Evolutionary conservation across 2,888 invertebrate species (phyloP), one percentile per base, ranked within the genome.

Genomic region (Plutella xylostella): DNA sequence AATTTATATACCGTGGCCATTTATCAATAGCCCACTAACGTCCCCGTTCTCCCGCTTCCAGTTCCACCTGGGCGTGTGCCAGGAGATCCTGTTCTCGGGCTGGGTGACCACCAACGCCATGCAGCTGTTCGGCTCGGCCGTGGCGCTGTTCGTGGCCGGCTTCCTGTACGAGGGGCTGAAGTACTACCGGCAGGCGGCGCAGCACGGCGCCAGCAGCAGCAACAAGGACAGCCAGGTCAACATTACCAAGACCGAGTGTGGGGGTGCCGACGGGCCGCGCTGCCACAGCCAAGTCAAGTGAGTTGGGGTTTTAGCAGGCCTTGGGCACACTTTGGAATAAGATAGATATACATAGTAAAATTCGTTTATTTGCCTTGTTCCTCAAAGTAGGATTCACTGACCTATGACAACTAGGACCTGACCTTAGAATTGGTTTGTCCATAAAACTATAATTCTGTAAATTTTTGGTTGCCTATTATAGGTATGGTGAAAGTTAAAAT

Each of bases 161-260:
- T 89, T 96, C 19, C 80, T 96, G n/a, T 98, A 98, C 68, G 98
- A 99, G 78, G 96, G 94, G 0, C 87, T 99, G 3, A 98, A 98
- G 82, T 96, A 94, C 79, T 91, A 83, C 61, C 69, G 88, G 0
- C 87, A 87, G 55, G 75, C 75, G 6, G 61, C 83, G 12, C 78
- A 80, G 55, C 56, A 70, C 4, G 52, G 68, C 1, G 70, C 70
- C 25, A 60, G 68, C 12, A 48, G 65, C 1, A 53, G 64, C 11
- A 62, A 68, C 0, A 71, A 68, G 0, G 77, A 82, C 60, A 80
- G 82, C 21, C 67, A 74, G 34, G 79, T 84, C 41, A 84, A 85
- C 46, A 84, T 85, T 52, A 70, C 84, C 17, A 84, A 84, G 65
- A 82, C 67, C 53, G 83, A 84, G 52, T 80, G 80, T 49, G 82